Evolutionary conservation across 1,140 invertebrate genomes (phyloP), one percentile per base, ranked within the genome.

Genomic region (Brachionus rubens): DNA sequence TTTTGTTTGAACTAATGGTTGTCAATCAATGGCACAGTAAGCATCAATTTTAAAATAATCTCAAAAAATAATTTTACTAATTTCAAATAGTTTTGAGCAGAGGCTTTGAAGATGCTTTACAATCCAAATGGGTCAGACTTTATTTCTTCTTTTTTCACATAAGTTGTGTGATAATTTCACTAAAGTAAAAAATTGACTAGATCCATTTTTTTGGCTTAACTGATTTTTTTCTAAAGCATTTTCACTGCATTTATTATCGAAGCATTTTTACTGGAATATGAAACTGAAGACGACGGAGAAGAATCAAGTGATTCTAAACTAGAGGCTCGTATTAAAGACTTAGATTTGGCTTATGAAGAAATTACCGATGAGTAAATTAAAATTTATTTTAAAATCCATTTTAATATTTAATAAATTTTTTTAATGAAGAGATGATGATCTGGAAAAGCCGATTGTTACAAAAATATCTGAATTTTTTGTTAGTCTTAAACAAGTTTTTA

Each of bases 11-110:
- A 76, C 80, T 88, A 3, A 87, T 84, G 48, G 86, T 87, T 30
- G 87, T 88, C 54, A 87, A 87, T 79, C 87, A 88, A 78, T 88
- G 87, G 87, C 87, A 88, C 82, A 84, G 86, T 86, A 87, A 87
- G n/a, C n/a, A 83, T 85, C 12, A 56, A 26, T 43, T n/a, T 28
- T 30, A 19, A 47, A 26, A 16, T 24, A 16, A 26, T 47, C 33
- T 78, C n/a, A 30, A 24, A 54, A 40, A 40, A 48, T 21, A 48
- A 16, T 43, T n/a, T 36, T 30, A 52, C 28, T 40, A 75, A 5
- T 19, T 41, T 43, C 12, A 77, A 12, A 14, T 78, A 21, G 62
- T 62, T 33, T n/a, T 56, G 26, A 76, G 76, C 33, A 46, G 19
- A 28, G 46, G n/a, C 41, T 67, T 65, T 47, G 40, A 76, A 26